phyloP scores from a whole-genome alignment of 2,888 invertebrate species.

The Gari tellinella region DNA sequence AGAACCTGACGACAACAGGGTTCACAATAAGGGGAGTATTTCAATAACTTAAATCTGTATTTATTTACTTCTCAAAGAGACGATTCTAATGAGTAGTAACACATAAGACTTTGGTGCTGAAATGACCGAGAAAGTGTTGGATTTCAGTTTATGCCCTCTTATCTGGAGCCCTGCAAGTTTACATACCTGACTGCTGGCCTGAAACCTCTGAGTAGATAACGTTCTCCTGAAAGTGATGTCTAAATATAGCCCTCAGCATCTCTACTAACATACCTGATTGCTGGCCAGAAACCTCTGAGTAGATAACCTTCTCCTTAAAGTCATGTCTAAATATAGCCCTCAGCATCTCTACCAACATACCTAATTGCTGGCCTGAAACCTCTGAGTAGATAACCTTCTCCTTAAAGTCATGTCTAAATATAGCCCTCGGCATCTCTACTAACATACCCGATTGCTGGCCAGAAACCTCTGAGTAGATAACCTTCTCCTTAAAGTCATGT shows the following conservation, averaged over 20 bases:
- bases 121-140: too few relatives aligned
- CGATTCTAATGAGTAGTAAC: too few relatives aligned
- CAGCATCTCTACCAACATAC: constrained; percentile 78
- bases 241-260: constrained; percentile 78
- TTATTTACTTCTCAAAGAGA: too few relatives aligned
- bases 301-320: constrained; percentile 72
- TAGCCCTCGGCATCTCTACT: constrained; percentile 78
- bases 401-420: constrained; percentile 79
- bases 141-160: too few relatives aligned
- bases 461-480: constrained; percentile 63
- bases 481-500: constrained; percentile 76
- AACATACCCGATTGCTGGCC: constrained; percentile 64
- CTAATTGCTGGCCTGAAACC: constrained; percentile 73
- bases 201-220: constrained; percentile 66
- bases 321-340: constrained; percentile 79
- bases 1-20: too few relatives aligned
- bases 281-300: constrained; percentile 61
- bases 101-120: too few relatives aligned
- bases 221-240: constrained; percentile 76
- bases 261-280: constrained; percentile 69
- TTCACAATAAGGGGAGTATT: too few relatives aligned
- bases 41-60: too few relatives aligned
- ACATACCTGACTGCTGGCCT: constrained; percentile 59
- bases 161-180: too few relatives aligned
- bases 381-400: constrained; percentile 69